Percentiles rank a stretch among this genome's conserved stretches.
Conservation (phyloP, 2,113 vertebrate genomes). For the Asarcornis scutulata region DNA sequence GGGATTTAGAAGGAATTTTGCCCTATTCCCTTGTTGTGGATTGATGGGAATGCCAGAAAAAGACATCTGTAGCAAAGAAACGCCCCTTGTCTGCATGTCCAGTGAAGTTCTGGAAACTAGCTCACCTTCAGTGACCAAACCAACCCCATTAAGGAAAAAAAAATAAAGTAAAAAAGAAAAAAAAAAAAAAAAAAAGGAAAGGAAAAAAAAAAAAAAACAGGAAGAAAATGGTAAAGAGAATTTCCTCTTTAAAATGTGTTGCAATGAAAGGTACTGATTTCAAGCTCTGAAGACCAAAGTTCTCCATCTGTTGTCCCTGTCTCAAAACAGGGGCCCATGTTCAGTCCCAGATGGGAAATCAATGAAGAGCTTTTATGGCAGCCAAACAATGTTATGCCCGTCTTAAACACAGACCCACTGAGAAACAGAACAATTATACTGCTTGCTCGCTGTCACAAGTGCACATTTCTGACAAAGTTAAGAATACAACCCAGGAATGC, state of each 20-base stretch:
- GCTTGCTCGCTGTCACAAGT: neutral
- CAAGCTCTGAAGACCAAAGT: neutral
- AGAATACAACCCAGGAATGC: neutral
- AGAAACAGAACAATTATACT: neutral
- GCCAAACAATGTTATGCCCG: neutral
- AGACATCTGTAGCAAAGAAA: neutral
- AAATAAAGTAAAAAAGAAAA: neutral
- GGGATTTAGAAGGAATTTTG: constrained; percentile 61
- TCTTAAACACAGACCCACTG: neutral
- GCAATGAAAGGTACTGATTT: neutral
- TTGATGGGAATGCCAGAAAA: neutral
- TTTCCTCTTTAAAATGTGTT: neutral
- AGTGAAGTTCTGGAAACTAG: neutral
- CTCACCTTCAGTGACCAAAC: neutral
- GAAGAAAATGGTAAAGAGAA: neutral
- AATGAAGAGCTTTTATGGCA: neutral
- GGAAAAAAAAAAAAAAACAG: neutral
- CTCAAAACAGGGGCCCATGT: neutral
- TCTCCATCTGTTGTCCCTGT: neutral
- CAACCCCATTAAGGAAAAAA: neutral
- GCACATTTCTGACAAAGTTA: neutral
- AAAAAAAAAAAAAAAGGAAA: neutral
- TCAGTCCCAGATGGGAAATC: neutral
- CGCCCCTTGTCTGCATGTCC: neutral
- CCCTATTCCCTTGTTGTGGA: neutral